Percentiles rank a stretch among this genome's conserved stretches.
These are phyloP conservation scores for Mythimna vitellina DNA, from an alignment of 2,888 invertebrate species.

Conservation along the genomic window DNA sequence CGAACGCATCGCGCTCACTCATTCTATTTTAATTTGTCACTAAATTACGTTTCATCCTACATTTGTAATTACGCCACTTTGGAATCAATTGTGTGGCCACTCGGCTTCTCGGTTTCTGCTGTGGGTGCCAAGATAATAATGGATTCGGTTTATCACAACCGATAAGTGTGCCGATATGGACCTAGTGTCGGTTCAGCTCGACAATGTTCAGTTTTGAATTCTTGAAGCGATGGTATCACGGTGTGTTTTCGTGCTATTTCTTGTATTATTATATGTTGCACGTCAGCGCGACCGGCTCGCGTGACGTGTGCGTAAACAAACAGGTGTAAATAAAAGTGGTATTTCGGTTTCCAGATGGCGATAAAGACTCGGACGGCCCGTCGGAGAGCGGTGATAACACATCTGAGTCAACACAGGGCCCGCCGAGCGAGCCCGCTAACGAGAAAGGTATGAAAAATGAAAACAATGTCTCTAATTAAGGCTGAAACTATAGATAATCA, in stretches of 20 bases:
- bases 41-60: slow-evolving; percentile 67
- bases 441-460: slow-evolving; percentile 84
- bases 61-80: slow-evolving; percentile 70
- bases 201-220: slow-evolving; percentile 89
- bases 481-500: slow-evolving; percentile 14
- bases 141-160: slow-evolving; percentile 78
- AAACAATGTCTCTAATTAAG: slow-evolving; percentile 31
- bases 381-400: slow-evolving; percentile 90
- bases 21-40: slow-evolving; percentile 75
- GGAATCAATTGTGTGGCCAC: slow-evolving; percentile 66
- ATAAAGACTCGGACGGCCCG: slow-evolving; percentile 89
- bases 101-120: slow-evolving; percentile 35
- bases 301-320: slow-evolving; percentile 69
- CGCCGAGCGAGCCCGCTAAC: slow-evolving; percentile 86
- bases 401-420: slow-evolving; percentile 86
- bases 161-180: slow-evolving; percentile 81
- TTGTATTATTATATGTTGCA: slow-evolving; percentile 34
- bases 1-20: slow-evolving; percentile 72
- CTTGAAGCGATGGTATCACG: slow-evolving; percentile 87
- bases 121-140: slow-evolving; percentile 71
- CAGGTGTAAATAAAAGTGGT: slow-evolving; percentile 67
- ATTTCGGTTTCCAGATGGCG: slow-evolving; percentile 84
- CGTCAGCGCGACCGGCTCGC: slow-evolving; percentile 38
- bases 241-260: slow-evolving; percentile 75
- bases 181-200: slow-evolving; percentile 72